These are phyloP conservation scores for Arbacia lixula DNA, from an alignment of 53 echinoderm and acorn worm species.

Conservation along the genomic window DNA sequence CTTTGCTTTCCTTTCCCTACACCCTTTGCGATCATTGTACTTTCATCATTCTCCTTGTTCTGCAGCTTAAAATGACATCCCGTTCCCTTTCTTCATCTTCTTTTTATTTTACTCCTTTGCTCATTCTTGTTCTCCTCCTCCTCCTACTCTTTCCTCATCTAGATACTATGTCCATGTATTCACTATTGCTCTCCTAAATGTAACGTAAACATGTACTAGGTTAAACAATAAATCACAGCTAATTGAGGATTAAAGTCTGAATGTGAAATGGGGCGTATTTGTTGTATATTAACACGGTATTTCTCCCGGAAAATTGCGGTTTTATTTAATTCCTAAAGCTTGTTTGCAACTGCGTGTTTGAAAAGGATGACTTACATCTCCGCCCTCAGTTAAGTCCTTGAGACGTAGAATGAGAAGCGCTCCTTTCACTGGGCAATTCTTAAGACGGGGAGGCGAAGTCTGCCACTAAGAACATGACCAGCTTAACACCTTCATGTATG, in stretches of 20 bases:
- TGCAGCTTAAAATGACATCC: too few relatives aligned
- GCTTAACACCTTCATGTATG: conserved; percentile 22
- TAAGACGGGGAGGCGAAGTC: not conserved
- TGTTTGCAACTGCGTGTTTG: not conserved
- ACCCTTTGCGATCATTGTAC: too few relatives aligned
- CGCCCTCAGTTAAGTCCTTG: conserved; percentile 7
- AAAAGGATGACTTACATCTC: conserved; percentile 44
- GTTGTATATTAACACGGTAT: not conserved
- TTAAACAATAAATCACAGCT: not conserved
- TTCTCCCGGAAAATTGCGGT: conserved; percentile 4
- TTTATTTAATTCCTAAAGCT: conserved; percentile 24
- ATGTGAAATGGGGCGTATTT: not conserved
- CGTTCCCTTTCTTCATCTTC: too few relatives aligned
- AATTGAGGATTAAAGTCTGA: not conserved
- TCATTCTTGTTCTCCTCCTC: too few relatives aligned
- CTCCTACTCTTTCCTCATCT: too few relatives aligned
- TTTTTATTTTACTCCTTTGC: too few relatives aligned
- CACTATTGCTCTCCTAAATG: too few relatives aligned
- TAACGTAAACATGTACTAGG: too few relatives aligned
- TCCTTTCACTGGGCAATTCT: not conserved
- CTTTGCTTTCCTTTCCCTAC: too few relatives aligned
- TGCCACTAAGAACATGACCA: not conserved
- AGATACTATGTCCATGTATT: too few relatives aligned
- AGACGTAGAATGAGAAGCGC: not conserved
- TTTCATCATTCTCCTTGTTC: too few relatives aligned